These are phyloP conservation scores for Heteromormyrus szaboi DNA, from an alignment of 2,797 vertebrate species.

Conservation along the genomic window DNA sequence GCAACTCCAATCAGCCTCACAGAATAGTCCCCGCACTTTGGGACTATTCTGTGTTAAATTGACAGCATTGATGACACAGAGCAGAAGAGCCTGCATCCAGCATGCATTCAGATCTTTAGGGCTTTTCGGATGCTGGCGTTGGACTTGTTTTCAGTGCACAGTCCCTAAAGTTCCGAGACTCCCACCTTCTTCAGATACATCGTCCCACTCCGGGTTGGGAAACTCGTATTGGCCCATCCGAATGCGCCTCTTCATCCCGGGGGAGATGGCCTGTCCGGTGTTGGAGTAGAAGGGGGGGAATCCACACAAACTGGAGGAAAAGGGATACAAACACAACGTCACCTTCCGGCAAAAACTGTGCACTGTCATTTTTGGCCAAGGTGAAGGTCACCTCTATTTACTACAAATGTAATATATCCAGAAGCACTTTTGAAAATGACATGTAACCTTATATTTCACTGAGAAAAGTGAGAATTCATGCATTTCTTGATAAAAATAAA, in stretches of 20 bases:
- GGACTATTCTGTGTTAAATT: background rate
- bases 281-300: constrained; percentile 98
- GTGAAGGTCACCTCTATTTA: background rate
- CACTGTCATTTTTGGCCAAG: background rate
- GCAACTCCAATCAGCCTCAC: too few relatives aligned
- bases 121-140: background rate
- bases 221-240: constrained; percentile 95
- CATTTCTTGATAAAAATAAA: background rate
- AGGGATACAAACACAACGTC: background rate
- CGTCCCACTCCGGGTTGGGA: constrained; percentile 89
- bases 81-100: background rate
- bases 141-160: background rate
- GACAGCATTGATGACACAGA: background rate
- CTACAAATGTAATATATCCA: background rate
- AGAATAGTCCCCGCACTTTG: background rate
- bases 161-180: background rate
- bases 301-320: constrained; percentile 75
- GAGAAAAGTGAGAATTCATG: background rate
- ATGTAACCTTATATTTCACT: background rate
- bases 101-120: background rate
- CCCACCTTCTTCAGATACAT: constrained; percentile 89
- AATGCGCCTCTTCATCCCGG: constrained; percentile 95
- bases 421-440: background rate
- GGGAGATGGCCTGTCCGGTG: constrained; percentile 94
- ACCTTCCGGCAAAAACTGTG: background rate